Evolutionary conservation across 2,113 vertebrate genomes (phyloP), one percentile per base, ranked within the genome.

Genomic region (Lamprotornis superbus): DNA sequence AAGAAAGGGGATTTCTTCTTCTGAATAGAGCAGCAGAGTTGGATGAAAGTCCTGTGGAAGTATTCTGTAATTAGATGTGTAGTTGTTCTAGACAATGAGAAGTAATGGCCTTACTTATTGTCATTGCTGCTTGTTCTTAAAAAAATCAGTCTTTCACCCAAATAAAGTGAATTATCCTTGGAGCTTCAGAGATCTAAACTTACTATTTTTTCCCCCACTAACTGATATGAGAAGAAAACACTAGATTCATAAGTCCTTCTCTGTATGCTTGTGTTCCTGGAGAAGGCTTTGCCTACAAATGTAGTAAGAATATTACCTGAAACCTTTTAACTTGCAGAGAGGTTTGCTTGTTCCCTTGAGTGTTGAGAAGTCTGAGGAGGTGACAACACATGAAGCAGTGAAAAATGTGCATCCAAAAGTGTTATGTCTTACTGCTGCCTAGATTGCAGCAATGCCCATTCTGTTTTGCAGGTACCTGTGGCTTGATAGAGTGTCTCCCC

Each of bases 381-480:
- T 9, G 21, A 6, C 3, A 19, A 31, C 10, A 15, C 33, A 30
- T 7, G 15, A 63, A 69, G 55, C 18, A 65, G 21, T 33, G 39
- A 89, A 80, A 80, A 67, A 12, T 40, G 39, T 56, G 30, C 40
- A 49, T 31, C 31, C 5, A 49, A 71, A 91, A 82, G 17, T 31
- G 60, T 42, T 60, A 11, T 37, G 8, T 47, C 24, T 60, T 73
- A 18, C 39, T 77, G 24, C 25, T 81, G 20, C 30, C 50, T 69
- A 40, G 37, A 16, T 47, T 65, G 49, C 28, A n/a, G 28, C 0
- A 0, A 52, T 47, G 30, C 13, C 18, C 14, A 2, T 92, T 78
- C 12, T 40, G 55, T 89, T 77, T 71, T 59, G 37, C 16, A 55
- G 16, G 30, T 65, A 50, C 16, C 30, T 64, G 55, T 77, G 69